Evolutionary conservation across 2,888 invertebrate species (phyloP).

Genomic region (Drosophila vallismaia): DNA sequence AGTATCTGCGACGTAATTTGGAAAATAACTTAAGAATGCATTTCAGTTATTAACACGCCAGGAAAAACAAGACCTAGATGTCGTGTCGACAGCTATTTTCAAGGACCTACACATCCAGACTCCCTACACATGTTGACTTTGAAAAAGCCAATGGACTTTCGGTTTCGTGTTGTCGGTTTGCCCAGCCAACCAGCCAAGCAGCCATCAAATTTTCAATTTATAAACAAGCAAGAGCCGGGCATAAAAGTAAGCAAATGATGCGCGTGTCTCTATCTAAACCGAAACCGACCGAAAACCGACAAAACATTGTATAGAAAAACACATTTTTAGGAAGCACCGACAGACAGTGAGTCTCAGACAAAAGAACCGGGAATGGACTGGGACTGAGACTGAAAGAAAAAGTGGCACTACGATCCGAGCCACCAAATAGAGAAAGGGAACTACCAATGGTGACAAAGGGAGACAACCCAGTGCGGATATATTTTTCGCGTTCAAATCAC

Average conservation of each 20-base stretch:
- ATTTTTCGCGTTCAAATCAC: constrained; percentile 72
- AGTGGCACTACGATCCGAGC: constrained; percentile 44
- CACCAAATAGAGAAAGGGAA: constrained; percentile 6
- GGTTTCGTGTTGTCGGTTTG: constrained; percentile 33
- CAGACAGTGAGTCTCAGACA: constrained; percentile 39
- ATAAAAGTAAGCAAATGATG: constrained; percentile 57
- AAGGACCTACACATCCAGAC: constrained; percentile 57
- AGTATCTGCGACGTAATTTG: constrained; percentile 60
- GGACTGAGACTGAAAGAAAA: constrained; percentile 51
- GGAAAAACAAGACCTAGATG: constrained; percentile 27
- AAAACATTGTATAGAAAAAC: constrained; percentile 39
- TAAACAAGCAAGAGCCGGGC: constrained; percentile 62
- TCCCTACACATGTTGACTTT: constrained; percentile 29
- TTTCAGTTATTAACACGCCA: constrained; percentile 66
- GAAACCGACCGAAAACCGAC: constrained; percentile 7
- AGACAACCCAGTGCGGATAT: constrained; percentile 51
- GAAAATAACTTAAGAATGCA: constrained; percentile 52
- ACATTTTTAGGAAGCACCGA: constrained; percentile 65
- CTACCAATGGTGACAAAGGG: background rate
- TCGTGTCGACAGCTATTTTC: constrained; percentile 67
- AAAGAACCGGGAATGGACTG: constrained; percentile 19
- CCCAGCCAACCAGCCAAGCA: constrained; percentile 27
- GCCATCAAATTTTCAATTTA: constrained; percentile 71
- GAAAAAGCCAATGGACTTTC: constrained; percentile 42
- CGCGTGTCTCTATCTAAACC: constrained; percentile 54